These are phyloP conservation scores for Crotalus helleri DNA, from an alignment of 2,113 vertebrate genomes.

Conservation along the genomic window DNA sequence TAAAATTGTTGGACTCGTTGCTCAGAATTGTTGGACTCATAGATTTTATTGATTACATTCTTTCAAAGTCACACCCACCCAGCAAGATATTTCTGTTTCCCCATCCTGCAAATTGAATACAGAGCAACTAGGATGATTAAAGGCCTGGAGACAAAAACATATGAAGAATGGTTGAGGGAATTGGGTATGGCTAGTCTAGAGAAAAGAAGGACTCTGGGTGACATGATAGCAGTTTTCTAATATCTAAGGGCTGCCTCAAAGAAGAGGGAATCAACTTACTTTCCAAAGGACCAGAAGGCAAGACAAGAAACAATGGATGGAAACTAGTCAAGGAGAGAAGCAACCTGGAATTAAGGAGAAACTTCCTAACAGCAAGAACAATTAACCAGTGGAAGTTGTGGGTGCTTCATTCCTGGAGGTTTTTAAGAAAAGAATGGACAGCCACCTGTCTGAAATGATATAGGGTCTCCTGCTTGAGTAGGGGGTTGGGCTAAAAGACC, in stretches of 20 bases:
- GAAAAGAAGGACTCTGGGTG: not conserved
- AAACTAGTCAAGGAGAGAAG: too few species aligned
- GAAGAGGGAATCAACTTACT: too few species aligned
- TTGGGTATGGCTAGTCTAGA: not conserved
- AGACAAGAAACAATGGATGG: too few species aligned
- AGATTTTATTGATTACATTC: not conserved
- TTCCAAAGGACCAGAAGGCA: too few species aligned
- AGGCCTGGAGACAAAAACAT: not conserved
- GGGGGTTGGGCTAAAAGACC: not conserved
- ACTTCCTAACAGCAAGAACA: too few species aligned
- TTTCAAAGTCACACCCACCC: not conserved
- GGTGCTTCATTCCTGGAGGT: too few species aligned
- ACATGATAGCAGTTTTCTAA: too few species aligned
- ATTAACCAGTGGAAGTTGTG: too few species aligned
- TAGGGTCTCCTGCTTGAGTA: not conserved
- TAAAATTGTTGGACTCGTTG: not conserved
- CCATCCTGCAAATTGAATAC: not conserved
- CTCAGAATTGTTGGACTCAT: not conserved
- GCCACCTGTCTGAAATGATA: not conserved
- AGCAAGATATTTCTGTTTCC: not conserved
- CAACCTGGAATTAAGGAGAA: too few species aligned
- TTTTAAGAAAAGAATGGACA: not conserved
- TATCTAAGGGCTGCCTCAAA: too few species aligned
- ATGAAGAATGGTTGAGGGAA: not conserved
- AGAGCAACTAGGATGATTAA: not conserved